Evolutionary conservation across 37 sponge, comb jelly and placozoan genomes (phyloP).

Genomic region (Diacarnus erythraeanus): DNA sequence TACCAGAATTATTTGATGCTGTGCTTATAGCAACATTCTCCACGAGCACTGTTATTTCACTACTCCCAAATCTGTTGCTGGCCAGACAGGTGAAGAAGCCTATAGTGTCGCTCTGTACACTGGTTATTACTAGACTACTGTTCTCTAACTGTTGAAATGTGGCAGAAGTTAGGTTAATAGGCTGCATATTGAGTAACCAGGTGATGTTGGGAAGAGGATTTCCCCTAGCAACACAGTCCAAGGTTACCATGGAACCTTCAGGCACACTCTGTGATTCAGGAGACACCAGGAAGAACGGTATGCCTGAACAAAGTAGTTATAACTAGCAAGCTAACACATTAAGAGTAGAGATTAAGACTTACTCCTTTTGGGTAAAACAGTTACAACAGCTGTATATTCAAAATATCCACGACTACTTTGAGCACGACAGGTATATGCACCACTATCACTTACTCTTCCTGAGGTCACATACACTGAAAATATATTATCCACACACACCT

Average conservation of each 20-base stretch:
- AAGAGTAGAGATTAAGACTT: not conserved
- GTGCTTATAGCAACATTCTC: not conserved
- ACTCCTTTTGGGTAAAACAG: not conserved
- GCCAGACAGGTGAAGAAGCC: conserved; percentile 51
- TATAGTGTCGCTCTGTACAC: not conserved
- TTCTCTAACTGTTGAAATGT: not conserved
- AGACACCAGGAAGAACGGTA: conserved; percentile 6
- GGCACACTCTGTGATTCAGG: not conserved
- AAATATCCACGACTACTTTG: not conserved
- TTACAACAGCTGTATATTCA: not conserved
- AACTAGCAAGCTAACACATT: not conserved
- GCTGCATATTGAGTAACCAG: conserved; percentile 9
- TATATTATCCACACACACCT: not conserved
- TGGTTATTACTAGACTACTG: conserved; percentile 6
- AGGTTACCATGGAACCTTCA: not conserved
- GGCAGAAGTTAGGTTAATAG: not conserved
- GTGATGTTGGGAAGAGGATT: conserved; percentile 15
- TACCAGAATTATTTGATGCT: not conserved
- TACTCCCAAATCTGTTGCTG: conserved; percentile 28
- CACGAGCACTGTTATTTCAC: conserved; percentile 3
- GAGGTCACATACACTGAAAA: not conserved
- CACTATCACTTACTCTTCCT: not conserved
- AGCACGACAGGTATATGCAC: not conserved
- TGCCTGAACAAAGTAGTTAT: not conserved
- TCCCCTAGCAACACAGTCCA: conserved; percentile 37